Evolutionary conservation across 2,113 vertebrate genomes (phyloP), one percentile per base, ranked within the genome.

Genomic region (Accipiter cooperii): DNA sequence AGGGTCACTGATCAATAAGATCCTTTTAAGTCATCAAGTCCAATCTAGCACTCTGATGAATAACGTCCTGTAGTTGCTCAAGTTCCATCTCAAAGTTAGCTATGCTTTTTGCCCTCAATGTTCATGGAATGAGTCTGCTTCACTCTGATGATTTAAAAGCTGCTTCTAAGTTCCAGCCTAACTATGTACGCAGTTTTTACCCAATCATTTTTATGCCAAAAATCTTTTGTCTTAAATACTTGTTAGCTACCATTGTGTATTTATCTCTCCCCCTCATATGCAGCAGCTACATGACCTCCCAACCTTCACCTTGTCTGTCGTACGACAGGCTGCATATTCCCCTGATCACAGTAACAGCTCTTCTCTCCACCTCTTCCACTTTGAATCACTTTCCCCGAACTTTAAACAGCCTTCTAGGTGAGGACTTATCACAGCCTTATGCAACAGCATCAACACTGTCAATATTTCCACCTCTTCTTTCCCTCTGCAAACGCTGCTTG

Each of bases 251-350:
- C 20, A 24, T 18, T 66, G 51, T 2, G 2, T 65, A 36, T 46
- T 90, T 90, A 13, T 84, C 34, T 63, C 31, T 86, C 9, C 28
- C 42, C 26, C 0, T 76, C 14, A 1, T 1, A 3, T 34, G 61
- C 70, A 65, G 82, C 74, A 75, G 25, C 58, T 74, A 2, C 21
- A 5, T 82, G 64, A 68, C 42, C n/a, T 87, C 69, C 52, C 44
- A 58, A 4, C 73, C 87, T 75, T 89, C 38, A 15, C 77, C 33
- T 63, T 2, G 1, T 17, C 64, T 87, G 4, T 65, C 0, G 0
- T 24, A 18, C 3, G 2, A 83, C 19, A 44, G 68, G 46, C 49
- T 88, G 49, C 8, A 2, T n/a, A 14, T 78, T 71, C 22, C 47
- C 22, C 25, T 36, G 5, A 5, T 51, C 33, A 21, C 0, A 3